Base-by-base conservation (phyloP, 2,888 invertebrate species). In the Amblyjoppa proteus region DNA sequence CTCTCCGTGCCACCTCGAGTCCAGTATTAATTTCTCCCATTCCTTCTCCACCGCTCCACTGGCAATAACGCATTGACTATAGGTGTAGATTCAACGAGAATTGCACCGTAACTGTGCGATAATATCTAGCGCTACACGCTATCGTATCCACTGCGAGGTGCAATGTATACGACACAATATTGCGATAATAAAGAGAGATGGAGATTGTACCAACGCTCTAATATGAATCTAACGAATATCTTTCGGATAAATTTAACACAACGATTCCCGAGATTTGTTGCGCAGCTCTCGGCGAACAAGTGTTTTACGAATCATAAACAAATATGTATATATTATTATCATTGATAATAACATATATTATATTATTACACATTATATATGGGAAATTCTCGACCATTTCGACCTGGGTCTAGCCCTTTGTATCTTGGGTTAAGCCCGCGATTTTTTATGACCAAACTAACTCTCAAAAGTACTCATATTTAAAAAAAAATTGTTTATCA, bases 71-170 rank as follows among this genome's bases (percentile, higher is more conserved):
- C 51, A 51, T 34, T 51, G 31, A 20, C 66, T 38, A 51, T 66
- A 38, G 6, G 31, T 74, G n/a, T 69, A 53, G 6, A 74, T 74
- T 58, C 45, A 58, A 49, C 11, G 31, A 20, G 34, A 75, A 75
- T 66, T 51, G 76, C 76, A 66, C 51, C 66, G 76, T 76, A 66
- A 76, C 49, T 25, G 38, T 49, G 38, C 51, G 66, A 66, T 76
- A 76, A 58, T 58, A 58, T 13, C 25, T 75, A 64, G 49, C 31
- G 13, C n/a, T 64, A 49, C 64, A n/a, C 45, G 31, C 64, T 45
- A 66, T 76, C 66, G 38, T 66, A 66, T 66, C 66, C 34, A 34
- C 49, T 6, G 66, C 56, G 25, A 58, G 31, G 34, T 49, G 64
- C 38, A 31, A 49, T 53, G 31, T 66, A 51, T 66, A 66, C 38